These are phyloP conservation scores for Xylota segnis DNA, from an alignment of 2,888 invertebrate genomes.

Conservation along the genomic window DNA sequence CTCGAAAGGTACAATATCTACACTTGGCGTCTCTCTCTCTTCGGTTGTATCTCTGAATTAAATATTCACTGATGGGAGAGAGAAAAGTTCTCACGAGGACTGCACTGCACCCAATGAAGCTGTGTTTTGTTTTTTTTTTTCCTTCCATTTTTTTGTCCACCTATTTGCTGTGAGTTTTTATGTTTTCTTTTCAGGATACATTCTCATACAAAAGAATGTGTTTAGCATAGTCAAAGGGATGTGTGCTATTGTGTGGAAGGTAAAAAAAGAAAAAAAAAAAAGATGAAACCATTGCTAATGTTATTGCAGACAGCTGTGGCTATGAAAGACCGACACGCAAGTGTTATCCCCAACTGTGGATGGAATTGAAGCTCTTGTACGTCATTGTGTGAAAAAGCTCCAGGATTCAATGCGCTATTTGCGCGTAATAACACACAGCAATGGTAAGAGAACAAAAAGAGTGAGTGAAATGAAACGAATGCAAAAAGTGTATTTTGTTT, in stretches of 20 bases:
- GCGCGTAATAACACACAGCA: slow-evolving; percentile 51
- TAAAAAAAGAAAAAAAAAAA: slow-evolving; percentile 10
- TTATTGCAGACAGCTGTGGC: slow-evolving; percentile 64
- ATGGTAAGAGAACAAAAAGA: slow-evolving; percentile 16
- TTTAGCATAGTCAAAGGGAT: slow-evolving; percentile 49
- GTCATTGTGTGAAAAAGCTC: slow-evolving; percentile 69
- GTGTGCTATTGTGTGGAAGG: slow-evolving; percentile 23
- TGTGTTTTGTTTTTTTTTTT: background rate
- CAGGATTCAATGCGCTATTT: slow-evolving; percentile 71
- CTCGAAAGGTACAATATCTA: slow-evolving; percentile 21
- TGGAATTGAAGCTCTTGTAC: slow-evolving; percentile 54
- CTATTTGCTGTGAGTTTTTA: slow-evolving; percentile 14
- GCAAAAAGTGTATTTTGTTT: slow-evolving; percentile 49
- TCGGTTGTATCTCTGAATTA: slow-evolving; percentile 12
- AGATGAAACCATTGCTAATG: slow-evolving; percentile 36
- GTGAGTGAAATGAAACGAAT: slow-evolving; percentile 41
- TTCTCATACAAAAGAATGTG: slow-evolving; percentile 24
- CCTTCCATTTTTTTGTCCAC: background rate
- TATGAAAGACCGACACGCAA: slow-evolving; percentile 44
- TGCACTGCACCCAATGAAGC: slow-evolving; percentile 64
- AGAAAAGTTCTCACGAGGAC: slow-evolving; percentile 54
- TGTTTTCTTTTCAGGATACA: slow-evolving; percentile 38
- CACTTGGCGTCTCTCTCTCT: slow-evolving; percentile 29
- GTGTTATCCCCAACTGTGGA: slow-evolving; percentile 8
- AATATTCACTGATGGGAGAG: slow-evolving; percentile 37